Evolutionary conservation across 2,888 invertebrate genomes (phyloP).

Genomic region (Merodon equestris): DNA sequence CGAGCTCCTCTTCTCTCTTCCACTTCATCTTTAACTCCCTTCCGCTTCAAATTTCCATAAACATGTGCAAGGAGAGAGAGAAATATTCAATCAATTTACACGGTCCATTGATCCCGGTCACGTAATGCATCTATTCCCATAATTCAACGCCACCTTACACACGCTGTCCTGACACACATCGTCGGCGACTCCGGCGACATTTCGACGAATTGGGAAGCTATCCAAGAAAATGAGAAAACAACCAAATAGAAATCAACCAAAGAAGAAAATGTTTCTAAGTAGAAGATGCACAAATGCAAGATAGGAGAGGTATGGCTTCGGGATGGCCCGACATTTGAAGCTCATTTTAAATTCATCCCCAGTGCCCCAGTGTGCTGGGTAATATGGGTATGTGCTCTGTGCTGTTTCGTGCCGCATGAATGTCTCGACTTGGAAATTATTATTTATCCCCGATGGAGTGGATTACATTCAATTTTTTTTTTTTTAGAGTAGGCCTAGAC

Average conservation of each 20-base stretch:
- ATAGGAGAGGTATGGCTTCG: constrained; percentile 7
- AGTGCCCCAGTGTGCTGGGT: constrained; percentile 54
- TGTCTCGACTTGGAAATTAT: constrained; percentile 66
- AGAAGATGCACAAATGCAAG: constrained; percentile 29
- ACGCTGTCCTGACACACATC: not conserved
- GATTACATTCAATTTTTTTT: constrained; percentile 11
- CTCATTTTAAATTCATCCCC: constrained; percentile 67
- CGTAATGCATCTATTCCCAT: constrained; percentile 68
- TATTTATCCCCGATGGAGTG: constrained; percentile 60
- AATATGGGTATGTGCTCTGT: constrained; percentile 12
- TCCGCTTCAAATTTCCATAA: constrained; percentile 56
- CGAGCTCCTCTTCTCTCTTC: too few species aligned
- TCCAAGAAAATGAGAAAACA: constrained; percentile 61
- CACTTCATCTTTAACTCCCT: constrained; percentile 31
- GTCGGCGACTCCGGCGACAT: not conserved
- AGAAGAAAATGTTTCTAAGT: constrained; percentile 31
- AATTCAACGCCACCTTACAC: constrained; percentile 53
- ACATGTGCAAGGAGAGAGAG: constrained; percentile 18
- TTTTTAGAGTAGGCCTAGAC: constrained; percentile 56
- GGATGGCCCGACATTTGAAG: constrained; percentile 29
- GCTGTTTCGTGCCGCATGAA: constrained; percentile 35
- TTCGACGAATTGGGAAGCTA: constrained; percentile 61
- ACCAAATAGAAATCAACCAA: too few species aligned
- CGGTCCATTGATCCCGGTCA: constrained; percentile 69
- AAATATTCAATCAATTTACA: constrained; percentile 68